Evolutionary conservation across 2,113 vertebrate genomes (phyloP).

Genomic region (Menidia beryllina): DNA sequence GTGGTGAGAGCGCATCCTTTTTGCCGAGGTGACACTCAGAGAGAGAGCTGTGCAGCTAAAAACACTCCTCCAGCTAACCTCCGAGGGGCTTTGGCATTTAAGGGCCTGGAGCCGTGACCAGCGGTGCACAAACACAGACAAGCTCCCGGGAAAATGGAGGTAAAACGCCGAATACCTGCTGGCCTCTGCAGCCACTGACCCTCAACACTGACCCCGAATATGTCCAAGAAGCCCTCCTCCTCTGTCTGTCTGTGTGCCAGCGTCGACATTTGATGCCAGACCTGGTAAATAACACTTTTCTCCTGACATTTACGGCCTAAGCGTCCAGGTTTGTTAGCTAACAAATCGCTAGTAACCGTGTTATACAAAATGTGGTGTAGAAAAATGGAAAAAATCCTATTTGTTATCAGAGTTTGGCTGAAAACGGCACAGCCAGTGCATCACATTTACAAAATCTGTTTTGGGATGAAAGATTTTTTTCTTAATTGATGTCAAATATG

Average conservation of each 20-base stretch:
- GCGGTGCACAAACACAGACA: conserved; percentile 49
- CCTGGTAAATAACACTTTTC: background rate
- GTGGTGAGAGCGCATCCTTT: conserved; percentile 34
- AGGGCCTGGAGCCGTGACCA: conserved; percentile 28
- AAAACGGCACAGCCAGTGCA: no score
- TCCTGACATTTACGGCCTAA: conserved; percentile 2
- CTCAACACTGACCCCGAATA: conserved; percentile 42
- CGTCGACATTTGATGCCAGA: background rate
- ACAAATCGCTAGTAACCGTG: background rate
- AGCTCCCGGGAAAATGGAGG: conserved; percentile 53
- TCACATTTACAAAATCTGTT: no score
- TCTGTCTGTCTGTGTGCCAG: background rate
- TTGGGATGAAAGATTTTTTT: no score
- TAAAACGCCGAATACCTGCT: conserved; percentile 60
- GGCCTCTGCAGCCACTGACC: conserved; percentile 34
- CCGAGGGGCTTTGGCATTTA: conserved; percentile 41
- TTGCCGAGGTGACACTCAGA: conserved; percentile 6
- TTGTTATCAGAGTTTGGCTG: no score
- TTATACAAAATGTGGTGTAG: background rate
- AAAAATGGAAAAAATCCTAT: no score
- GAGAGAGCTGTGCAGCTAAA: conserved; percentile 12
- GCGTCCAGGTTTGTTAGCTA: background rate
- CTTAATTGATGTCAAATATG: no score
- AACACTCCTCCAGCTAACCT: background rate
- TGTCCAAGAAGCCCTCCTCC: conserved; percentile 1